These are phyloP conservation scores for Lepus townsendii DNA, from an alignment of 2,797 vertebrate genomes.

Conservation along the genomic window DNA sequence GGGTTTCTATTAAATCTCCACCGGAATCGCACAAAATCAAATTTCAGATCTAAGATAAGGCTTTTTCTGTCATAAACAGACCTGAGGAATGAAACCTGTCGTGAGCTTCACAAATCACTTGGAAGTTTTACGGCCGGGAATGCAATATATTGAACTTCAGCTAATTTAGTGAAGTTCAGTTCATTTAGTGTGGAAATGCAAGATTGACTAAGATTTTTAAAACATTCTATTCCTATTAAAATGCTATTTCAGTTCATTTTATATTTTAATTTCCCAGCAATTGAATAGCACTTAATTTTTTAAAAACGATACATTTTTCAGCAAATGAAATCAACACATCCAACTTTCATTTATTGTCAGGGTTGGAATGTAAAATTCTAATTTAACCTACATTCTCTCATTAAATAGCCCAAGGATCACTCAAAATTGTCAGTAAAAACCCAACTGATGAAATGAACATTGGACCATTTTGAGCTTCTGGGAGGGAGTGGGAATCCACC, in stretches of 20 bases:
- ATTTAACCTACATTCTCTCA: neutral
- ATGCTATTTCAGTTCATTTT: conserved; percentile 6
- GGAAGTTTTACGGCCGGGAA: neutral
- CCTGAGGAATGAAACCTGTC: neutral
- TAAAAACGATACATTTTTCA: conserved; percentile 8
- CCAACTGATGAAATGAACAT: neutral
- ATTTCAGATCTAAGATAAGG: conserved; percentile 51
- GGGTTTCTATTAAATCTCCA: conserved; percentile 29
- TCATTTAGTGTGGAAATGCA: conserved; percentile 40
- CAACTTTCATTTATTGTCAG: conserved; percentile 44
- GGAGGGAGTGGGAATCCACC: neutral
- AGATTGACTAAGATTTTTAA: neutral
- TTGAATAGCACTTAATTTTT: conserved; percentile 17
- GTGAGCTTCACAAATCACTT: conserved; percentile 37
- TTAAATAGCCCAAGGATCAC: conserved; percentile 36
- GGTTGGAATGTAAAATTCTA: conserved; percentile 5
- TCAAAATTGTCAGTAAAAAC: conserved; percentile 46
- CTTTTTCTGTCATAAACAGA: conserved; percentile 17
- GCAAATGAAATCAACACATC: neutral
- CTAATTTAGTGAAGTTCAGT: neutral
- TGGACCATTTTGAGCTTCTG: neutral
- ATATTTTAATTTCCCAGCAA: conserved; percentile 63
- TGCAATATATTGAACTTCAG: neutral
- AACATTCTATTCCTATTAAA: neutral
- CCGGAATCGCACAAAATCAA: conserved; percentile 49